A percentile compares a stretch with the other conserved stretches of the same genome.
Conservation (phyloP, 2,113 vertebrate genomes). For the Leucosticte australis region DNA sequence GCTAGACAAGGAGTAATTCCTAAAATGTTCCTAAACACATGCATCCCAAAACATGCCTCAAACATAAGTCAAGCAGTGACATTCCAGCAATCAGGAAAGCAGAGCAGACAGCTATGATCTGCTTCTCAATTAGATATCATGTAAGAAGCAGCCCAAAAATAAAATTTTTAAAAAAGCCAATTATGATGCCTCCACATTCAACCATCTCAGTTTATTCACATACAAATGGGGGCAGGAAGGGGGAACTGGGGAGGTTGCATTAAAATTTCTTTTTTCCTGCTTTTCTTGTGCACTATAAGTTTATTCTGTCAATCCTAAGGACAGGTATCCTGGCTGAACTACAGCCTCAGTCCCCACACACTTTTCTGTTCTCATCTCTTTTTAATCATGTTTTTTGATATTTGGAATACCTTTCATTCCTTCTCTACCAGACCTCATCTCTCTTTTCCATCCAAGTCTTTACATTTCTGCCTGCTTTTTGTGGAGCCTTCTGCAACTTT, state of each 20-base stretch:
- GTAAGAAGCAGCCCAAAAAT: background rate
- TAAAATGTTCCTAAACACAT: background rate
- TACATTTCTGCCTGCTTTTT: background rate
- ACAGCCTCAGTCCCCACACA: background rate
- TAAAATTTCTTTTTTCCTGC: background rate
- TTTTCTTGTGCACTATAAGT: background rate
- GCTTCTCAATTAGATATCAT: background rate
- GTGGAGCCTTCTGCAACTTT: background rate
- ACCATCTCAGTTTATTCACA: background rate
- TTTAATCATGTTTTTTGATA: background rate
- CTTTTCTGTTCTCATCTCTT: background rate
- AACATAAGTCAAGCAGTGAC: background rate
- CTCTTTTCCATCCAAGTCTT: background rate
- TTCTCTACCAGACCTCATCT: background rate
- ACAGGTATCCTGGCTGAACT: background rate
- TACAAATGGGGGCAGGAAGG: background rate
- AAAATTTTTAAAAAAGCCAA: background rate
- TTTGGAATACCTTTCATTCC: background rate
- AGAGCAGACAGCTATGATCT: background rate
- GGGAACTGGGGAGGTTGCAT: background rate
- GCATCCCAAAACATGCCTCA: background rate
- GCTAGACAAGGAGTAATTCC: background rate
- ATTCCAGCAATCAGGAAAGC: background rate
- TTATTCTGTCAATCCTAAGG: background rate
- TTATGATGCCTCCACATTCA: background rate